Conservation (phyloP, 2,888 invertebrate species). For the Arctia plantaginis region DNA sequence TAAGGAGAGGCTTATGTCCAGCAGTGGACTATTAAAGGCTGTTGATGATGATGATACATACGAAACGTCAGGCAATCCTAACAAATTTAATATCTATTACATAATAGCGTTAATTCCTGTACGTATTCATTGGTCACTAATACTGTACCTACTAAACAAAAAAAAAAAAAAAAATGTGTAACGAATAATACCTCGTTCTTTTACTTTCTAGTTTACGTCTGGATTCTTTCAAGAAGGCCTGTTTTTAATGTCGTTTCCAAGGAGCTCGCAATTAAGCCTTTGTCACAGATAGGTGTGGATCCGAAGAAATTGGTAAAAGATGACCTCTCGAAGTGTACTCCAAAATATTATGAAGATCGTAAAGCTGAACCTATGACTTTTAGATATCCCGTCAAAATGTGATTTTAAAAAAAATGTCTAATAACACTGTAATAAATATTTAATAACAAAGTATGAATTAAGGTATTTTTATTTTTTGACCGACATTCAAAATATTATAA, state of each 20-base stretch:
- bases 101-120: too few species aligned
- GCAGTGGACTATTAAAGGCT: too few species aligned
- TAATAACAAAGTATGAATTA: not conserved
- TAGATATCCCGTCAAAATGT: conserved; percentile 66
- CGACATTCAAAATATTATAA: not conserved
- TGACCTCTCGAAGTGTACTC: conserved; percentile 63
- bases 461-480: not conserved
- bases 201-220: conserved; percentile 71
- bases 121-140: not conserved
- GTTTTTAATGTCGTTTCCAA: conserved; percentile 73
- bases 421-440: not conserved
- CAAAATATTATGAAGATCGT: conserved; percentile 71
- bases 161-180: not conserved
- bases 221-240: conserved; percentile 73
- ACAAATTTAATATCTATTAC: too few species aligned
- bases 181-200: not conserved
- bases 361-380: conserved; percentile 69
- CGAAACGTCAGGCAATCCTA: too few species aligned
- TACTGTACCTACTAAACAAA: not conserved
- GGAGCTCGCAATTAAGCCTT: conserved; percentile 66
- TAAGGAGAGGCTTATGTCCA: too few species aligned
- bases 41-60: too few species aligned
- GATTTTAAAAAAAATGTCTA: not conserved
- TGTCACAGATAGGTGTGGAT: conserved; percentile 62
- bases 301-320: conserved; percentile 61